phyloP scores from a whole-genome alignment of 1,140 invertebrate species.

The Uloborus diversus region DNA sequence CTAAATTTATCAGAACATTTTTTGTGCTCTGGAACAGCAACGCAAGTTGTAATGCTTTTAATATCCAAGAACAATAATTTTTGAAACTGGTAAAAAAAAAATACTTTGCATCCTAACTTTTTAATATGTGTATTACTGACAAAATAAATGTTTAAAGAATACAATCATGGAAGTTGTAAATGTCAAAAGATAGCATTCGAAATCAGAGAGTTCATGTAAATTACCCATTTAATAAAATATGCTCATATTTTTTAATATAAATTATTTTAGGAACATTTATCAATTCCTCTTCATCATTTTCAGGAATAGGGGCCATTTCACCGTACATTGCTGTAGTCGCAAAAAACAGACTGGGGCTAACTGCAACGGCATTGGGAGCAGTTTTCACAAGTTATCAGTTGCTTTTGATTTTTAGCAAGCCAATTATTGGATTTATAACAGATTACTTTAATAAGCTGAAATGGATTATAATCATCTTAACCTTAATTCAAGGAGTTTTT shows the following conservation, averaged over 20 bases:
- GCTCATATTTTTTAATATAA: no score
- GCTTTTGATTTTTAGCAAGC: slow-evolving; percentile 61
- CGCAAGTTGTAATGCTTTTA: no score
- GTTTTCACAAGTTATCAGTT: slow-evolving; percentile 63
- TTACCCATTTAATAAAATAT: neutral
- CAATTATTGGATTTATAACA: slow-evolving; percentile 61
- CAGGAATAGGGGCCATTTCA: slow-evolving; percentile 61
- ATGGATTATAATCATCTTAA: slow-evolving; percentile 53
- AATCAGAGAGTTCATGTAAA: no score
- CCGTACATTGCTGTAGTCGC: slow-evolving; percentile 64
- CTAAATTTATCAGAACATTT: no score
- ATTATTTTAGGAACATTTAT: neutral
- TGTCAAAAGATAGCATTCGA: neutral
- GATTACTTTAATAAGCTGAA: slow-evolving; percentile 63
- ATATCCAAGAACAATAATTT: no score
- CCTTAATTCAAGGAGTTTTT: slow-evolving; percentile 30
- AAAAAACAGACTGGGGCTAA: slow-evolving; percentile 61
- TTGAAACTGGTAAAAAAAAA: no score
- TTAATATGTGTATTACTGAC: no score
- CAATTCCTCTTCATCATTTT: neutral
- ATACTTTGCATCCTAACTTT: no score
- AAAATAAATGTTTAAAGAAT: no score
- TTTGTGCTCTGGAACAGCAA: no score
- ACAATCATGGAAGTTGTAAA: no score
- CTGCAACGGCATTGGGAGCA: slow-evolving; percentile 60